Conservation (phyloP, 2,888 invertebrate genomes). For the Rhorus exstirpatorius region DNA sequence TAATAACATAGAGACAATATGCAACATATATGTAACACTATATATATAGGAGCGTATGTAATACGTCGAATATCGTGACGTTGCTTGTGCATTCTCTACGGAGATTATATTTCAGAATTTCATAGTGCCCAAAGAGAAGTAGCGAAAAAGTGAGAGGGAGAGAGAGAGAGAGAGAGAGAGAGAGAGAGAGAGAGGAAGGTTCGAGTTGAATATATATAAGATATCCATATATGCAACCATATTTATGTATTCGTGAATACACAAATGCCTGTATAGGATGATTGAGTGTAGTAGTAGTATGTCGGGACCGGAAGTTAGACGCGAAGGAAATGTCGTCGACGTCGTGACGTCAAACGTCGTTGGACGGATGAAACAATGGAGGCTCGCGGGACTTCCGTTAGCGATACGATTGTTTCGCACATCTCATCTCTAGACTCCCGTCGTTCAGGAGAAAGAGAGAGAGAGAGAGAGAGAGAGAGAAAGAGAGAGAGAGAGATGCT, state of each 20-base stretch:
- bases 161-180: constrained; percentile 46
- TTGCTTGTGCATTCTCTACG: constrained; percentile 31
- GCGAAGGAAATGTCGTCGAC: constrained; percentile 83
- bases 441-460: background rate
- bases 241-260: constrained; percentile 12
- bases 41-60: constrained; percentile 6
- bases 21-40: no score
- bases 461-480: constrained; percentile 3
- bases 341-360: constrained; percentile 82
- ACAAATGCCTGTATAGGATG: background rate
- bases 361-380: constrained; percentile 81
- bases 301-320: constrained; percentile 68
- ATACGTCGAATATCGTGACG: constrained; percentile 23
- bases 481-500: constrained; percentile 6
- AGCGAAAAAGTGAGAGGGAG: background rate
- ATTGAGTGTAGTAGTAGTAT: constrained; percentile 33
- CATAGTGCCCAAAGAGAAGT: constrained; percentile 33
- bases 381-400: constrained; percentile 81
- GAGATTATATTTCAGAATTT: constrained; percentile 54
- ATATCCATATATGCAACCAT: background rate
- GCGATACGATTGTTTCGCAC: constrained; percentile 82
- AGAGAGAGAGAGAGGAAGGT: constrained; percentile 29
- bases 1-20: constrained; percentile 15
- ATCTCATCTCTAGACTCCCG: constrained; percentile 40
- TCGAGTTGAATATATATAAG: constrained; percentile 21